phyloP scores from a whole-genome alignment of 1,140 invertebrate genomes.

The Drosophila prosaltans region DNA sequence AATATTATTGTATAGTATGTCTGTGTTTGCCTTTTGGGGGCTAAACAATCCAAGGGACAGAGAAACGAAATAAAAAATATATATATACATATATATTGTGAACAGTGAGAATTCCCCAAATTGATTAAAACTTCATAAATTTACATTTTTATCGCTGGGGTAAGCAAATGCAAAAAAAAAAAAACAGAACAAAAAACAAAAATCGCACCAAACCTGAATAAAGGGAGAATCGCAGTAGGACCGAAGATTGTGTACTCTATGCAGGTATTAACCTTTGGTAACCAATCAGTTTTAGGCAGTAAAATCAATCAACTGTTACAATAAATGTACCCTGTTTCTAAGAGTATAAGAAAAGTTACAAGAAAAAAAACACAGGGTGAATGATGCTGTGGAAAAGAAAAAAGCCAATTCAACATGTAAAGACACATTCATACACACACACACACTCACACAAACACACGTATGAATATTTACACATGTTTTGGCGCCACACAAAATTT shows the following conservation, averaged over 20 bases:
- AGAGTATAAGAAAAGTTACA: not conserved
- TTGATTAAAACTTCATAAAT: constrained; percentile 82
- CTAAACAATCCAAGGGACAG: constrained; percentile 50
- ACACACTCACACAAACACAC: constrained; percentile 33
- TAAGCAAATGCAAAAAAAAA: constrained; percentile 54
- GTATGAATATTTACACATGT: constrained; percentile 78
- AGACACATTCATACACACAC: constrained; percentile 45
- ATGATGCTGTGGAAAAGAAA: constrained; percentile 16
- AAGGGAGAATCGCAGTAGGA: not conserved
- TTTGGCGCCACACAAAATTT: constrained; percentile 47
- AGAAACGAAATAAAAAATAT: constrained; percentile 22
- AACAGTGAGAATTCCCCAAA: constrained; percentile 75
- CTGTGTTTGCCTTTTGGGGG: constrained; percentile 57
- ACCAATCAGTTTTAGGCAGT: too few species aligned
- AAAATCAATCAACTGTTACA: too few species aligned
- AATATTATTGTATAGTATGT: constrained; percentile 44
- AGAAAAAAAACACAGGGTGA: not conserved
- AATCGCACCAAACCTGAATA: constrained; percentile 28
- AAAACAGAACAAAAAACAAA: constrained; percentile 34
- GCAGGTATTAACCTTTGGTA: too few species aligned
- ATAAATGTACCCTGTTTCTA: not conserved
- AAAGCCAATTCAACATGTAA: constrained; percentile 56
- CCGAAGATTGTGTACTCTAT: not conserved
- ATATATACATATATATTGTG: constrained; percentile 16
- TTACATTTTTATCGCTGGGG: constrained; percentile 77